Base-by-base conservation (phyloP, 2,888 invertebrate genomes). In the Mythimna vitellina region DNA sequence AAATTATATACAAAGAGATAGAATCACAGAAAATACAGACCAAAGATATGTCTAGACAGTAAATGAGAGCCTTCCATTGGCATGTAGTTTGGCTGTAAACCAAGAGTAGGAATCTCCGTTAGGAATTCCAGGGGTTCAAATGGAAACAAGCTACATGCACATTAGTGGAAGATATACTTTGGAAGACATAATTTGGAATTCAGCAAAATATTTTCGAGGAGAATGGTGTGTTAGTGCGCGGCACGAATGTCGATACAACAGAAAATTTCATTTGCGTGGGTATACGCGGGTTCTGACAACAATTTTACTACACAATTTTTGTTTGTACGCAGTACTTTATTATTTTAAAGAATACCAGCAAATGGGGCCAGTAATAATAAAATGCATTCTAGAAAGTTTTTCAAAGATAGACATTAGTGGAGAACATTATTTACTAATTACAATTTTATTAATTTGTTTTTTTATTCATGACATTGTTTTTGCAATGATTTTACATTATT, bases 231-330 rank as follows among this genome's bases (percentile, higher is more conserved):
- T 70, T 67, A 49, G 29, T 66, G 58, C 32, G 60, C 35, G 63
- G 10, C 53, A 57, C 42, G 53, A 72, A 67, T 51, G 38, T 65
- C 60, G 65, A 56, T 61, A 56, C 64, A 29, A 60, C 17, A 64
- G 67, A 72, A 73, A 71, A 70, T 67, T 67, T 70, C 25, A 62
- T 71, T 74, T 81, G 57, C 61, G 66, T 70, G 64, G 65, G 53
- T 22, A n/a, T 58, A 62, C 38, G 73, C 53, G 22, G 61, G 25
- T 61, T 35, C 68, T 38, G 32, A 67, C 46, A 58, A 63, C 63
- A 51, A 66, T 73, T 73, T 73, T 69, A 46, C 49, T 29, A 51
- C 25, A 61, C 29, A 49, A 54, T 72, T 69, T 57, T 64, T 54
- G 49, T 72, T 69, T 53, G 32, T 69, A 57, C 20, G 57, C 38